These are phyloP conservation scores for Periplaneta americana DNA, from an alignment of 1,140 invertebrate genomes.

Conservation along the genomic window DNA sequence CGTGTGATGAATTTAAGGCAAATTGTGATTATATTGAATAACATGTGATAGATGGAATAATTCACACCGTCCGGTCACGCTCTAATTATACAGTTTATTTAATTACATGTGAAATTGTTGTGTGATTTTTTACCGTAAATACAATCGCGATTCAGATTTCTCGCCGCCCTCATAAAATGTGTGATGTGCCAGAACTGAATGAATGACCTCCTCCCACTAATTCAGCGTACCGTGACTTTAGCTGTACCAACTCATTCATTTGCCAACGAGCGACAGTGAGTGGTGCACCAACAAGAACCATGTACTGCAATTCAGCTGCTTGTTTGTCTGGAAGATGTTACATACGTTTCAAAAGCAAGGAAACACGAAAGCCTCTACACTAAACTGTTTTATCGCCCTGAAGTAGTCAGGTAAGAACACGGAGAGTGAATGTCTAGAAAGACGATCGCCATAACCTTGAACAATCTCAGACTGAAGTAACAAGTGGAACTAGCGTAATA, in stretches of 20 bases:
- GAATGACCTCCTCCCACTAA: neutral
- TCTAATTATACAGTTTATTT: too few species aligned
- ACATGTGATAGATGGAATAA: too few species aligned
- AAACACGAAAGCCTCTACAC: neutral
- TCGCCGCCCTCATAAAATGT: neutral
- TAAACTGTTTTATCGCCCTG: neutral
- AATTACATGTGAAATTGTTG: too few species aligned
- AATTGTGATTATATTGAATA: too few species aligned
- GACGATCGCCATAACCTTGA: neutral
- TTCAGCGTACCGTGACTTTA: neutral
- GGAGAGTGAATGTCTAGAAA: neutral
- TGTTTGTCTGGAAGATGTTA: too few species aligned
- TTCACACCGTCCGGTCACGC: too few species aligned
- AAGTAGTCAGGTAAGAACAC: neutral
- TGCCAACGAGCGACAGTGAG: neutral
- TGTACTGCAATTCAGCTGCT: too few species aligned
- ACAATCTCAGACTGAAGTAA: neutral
- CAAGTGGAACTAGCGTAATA: neutral
- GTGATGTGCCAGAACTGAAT: neutral
- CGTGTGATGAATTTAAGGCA: too few species aligned
- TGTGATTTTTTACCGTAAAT: neutral
- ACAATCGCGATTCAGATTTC: neutral
- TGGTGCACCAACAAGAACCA: neutral
- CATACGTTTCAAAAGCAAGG: neutral
- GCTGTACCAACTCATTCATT: neutral